These are phyloP conservation scores for Miopithecus talapoin DNA, from an alignment of 2,797 vertebrate species.

Conservation along the genomic window DNA sequence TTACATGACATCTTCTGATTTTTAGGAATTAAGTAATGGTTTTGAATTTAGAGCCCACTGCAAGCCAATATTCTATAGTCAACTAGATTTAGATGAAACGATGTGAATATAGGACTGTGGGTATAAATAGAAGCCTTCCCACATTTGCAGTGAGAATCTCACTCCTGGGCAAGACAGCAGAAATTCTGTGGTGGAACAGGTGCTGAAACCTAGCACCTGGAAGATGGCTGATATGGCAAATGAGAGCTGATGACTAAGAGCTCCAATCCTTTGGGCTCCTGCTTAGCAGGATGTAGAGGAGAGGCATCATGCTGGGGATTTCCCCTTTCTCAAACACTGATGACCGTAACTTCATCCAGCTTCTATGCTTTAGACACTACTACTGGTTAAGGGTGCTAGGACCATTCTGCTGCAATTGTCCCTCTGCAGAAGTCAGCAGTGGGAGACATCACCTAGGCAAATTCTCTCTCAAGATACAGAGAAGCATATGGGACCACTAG, in stretches of 20 bases:
- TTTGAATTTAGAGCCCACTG: neutral
- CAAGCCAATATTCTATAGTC: neutral
- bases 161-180: neutral
- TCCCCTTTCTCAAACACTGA: neutral
- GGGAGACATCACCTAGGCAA: neutral
- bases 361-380: neutral
- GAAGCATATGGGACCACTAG: neutral
- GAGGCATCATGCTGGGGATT: neutral
- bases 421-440: neutral
- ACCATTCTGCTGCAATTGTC: neutral
- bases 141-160: neutral
- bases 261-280: neutral
- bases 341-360: neutral
- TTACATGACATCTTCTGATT: neutral
- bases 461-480: neutral
- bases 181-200: neutral
- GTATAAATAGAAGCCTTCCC: neutral
- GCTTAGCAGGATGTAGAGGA: neutral
- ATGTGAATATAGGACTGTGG: neutral
- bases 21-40: neutral
- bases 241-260: neutral
- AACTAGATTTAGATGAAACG: conserved; percentile 1
- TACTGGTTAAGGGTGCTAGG: neutral
- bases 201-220: neutral
- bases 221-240: neutral